These are phyloP conservation scores for Himalopsyche anomala DNA, from an alignment of 2,888 invertebrate species.

Conservation along the genomic window DNA sequence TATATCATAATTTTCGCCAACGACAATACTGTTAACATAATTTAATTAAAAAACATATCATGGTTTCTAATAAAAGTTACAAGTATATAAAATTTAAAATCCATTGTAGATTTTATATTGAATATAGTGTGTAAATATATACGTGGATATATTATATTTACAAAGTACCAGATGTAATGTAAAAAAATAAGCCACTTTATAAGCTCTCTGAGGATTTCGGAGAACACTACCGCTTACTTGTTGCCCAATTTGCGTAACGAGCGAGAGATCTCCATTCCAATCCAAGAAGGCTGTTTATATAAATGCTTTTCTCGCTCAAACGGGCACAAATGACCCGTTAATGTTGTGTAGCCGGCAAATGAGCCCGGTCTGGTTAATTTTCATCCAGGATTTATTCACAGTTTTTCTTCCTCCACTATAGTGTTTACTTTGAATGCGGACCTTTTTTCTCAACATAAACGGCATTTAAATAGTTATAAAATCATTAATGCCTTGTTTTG, in stretches of 20 bases:
- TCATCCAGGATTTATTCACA: constrained; percentile 37
- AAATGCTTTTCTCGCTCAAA: constrained; percentile 50
- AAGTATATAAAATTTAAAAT: too few species aligned
- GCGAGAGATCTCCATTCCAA: constrained; percentile 49
- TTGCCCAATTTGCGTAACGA: constrained; percentile 47
- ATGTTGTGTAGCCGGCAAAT: constrained; percentile 49
- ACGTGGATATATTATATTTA: too few species aligned
- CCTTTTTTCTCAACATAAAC: neutral
- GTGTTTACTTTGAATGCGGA: neutral
- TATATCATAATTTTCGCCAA: too few species aligned
- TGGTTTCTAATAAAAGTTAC: too few species aligned
- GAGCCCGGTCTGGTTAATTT: constrained; percentile 3
- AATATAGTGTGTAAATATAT: too few species aligned
- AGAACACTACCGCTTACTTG: constrained; percentile 43
- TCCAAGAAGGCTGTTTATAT: constrained; percentile 55
- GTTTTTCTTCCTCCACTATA: constrained; percentile 17
- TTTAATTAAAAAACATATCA: too few species aligned
- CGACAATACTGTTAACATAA: too few species aligned
- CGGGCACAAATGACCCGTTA: constrained; percentile 47
- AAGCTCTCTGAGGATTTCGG: constrained; percentile 6
- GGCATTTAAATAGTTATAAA: too few species aligned
- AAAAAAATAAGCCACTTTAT: constrained; percentile 6
- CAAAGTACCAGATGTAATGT: neutral
- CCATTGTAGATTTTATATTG: too few species aligned
- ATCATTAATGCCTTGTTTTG: too few species aligned